A percentile compares a stretch with the other conserved stretches of the same genome.
Conservation (phyloP, 2,797 vertebrate species). For the Cryptoblepharus egeriae region DNA sequence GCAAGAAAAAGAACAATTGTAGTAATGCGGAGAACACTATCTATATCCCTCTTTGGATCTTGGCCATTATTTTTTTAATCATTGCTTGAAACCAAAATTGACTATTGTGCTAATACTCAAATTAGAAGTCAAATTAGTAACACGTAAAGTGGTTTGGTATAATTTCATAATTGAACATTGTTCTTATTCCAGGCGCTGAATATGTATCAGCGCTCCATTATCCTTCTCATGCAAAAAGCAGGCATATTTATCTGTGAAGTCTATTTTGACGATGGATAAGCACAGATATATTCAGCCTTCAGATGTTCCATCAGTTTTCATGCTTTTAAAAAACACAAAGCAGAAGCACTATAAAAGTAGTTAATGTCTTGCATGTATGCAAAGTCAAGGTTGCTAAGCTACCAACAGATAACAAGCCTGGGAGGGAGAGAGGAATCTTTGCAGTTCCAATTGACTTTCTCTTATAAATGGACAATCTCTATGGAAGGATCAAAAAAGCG, state of each 20-base stretch:
- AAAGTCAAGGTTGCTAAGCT: constrained; percentile 70
- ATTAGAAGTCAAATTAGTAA: constrained; percentile 43
- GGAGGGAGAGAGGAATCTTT: constrained; percentile 57
- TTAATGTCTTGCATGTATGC: constrained; percentile 40
- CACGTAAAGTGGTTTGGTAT: constrained; percentile 13
- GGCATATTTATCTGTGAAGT: constrained; percentile 20
- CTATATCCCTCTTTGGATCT: background rate
- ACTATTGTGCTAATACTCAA: constrained; percentile 10
- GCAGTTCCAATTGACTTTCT: constrained; percentile 54
- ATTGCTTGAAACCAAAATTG: constrained; percentile 9
- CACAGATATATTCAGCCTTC: constrained; percentile 49
- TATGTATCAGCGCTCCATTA: background rate
- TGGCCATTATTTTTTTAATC: background rate
- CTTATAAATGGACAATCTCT: constrained; percentile 51
- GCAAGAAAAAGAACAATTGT: background rate
- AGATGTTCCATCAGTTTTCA: constrained; percentile 36
- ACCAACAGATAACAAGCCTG: constrained; percentile 65
- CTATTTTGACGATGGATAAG: constrained; percentile 48
- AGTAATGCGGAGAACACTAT: background rate
- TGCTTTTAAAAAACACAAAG: constrained; percentile 51
- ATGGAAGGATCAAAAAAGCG: constrained; percentile 32
- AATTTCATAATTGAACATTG: constrained; percentile 36
- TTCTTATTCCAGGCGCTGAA: constrained; percentile 27
- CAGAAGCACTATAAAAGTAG: constrained; percentile 55
- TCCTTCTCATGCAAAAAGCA: constrained; percentile 23